Conservation (phyloP, 2,797 vertebrate genomes). For the Molossus alvarezi region DNA sequence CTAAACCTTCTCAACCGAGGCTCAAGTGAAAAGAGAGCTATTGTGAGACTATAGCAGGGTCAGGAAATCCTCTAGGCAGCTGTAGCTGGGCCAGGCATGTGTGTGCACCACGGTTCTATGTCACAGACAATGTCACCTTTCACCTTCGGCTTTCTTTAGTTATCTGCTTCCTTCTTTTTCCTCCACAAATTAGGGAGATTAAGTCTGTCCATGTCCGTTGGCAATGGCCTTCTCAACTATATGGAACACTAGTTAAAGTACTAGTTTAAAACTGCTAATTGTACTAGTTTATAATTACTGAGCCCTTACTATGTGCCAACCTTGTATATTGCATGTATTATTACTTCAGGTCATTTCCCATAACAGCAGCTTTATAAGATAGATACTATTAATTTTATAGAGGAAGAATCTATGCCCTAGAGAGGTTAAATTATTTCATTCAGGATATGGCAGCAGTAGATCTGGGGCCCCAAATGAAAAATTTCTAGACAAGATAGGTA, state of each 20-base stretch:
- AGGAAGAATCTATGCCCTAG: background rate
- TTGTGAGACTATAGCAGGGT: background rate
- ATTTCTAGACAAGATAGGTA: background rate
- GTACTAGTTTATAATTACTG: background rate
- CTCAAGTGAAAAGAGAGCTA: background rate
- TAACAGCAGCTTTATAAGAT: background rate
- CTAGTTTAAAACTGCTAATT: background rate
- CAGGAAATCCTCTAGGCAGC: background rate
- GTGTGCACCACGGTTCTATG: background rate
- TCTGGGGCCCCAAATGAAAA: background rate
- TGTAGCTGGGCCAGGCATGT: background rate
- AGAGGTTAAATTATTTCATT: conserved; percentile 1
- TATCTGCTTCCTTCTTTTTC: background rate
- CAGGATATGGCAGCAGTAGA: background rate
- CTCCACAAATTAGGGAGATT: background rate
- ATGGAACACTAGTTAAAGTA: background rate
- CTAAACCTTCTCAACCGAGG: background rate
- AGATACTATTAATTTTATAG: background rate
- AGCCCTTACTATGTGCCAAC: background rate
- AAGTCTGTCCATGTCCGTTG: background rate
- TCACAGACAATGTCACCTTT: background rate
- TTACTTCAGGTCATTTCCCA: background rate
- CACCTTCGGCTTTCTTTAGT: background rate
- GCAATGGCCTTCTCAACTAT: background rate
- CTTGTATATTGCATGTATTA: background rate